Conservation (phyloP, 2,888 invertebrate genomes). For the Dryocosmus kuriphilus region DNA sequence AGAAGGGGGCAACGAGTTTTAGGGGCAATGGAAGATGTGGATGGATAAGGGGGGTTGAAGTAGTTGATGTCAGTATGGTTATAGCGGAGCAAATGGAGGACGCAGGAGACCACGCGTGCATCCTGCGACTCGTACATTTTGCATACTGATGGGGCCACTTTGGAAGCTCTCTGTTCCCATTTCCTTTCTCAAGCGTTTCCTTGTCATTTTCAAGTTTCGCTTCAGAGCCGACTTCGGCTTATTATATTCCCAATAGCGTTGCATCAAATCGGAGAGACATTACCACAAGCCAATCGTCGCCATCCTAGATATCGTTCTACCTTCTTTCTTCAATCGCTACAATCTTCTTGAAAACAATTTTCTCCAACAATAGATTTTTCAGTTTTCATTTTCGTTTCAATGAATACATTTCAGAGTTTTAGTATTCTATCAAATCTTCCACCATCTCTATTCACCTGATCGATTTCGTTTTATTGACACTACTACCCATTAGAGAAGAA, state of each 20-base stretch:
- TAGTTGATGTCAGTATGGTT: conserved; percentile 10
- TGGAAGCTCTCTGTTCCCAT: conserved; percentile 64
- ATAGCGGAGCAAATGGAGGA: conserved; percentile 58
- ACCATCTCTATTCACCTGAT: background rate
- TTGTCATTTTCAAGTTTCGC: conserved; percentile 66
- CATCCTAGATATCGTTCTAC: background rate
- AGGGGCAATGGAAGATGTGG: background rate
- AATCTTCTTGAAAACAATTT: conserved; percentile 34
- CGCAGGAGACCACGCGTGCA: conserved; percentile 63
- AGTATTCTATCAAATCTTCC: background rate
- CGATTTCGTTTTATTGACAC: background rate
- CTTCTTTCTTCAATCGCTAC: conserved; percentile 20
- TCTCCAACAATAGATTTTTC: conserved; percentile 23
- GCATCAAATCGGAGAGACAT: conserved; percentile 29
- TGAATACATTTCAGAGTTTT: background rate
- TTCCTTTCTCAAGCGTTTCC: conserved; percentile 65
- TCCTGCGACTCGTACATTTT: conserved; percentile 68
- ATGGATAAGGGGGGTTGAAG: background rate
- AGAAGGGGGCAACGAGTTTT: background rate
- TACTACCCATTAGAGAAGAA: too few species aligned
- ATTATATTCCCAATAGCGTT: conserved; percentile 46
- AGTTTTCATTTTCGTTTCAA: background rate
- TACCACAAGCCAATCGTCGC: conserved; percentile 26
- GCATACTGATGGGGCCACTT: conserved; percentile 73
- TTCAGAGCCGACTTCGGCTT: conserved; percentile 50